Evolutionary conservation across 1,140 invertebrate species (phyloP), one percentile per base, ranked within the genome.

Genomic region (Pogonognathellus flavescens): DNA sequence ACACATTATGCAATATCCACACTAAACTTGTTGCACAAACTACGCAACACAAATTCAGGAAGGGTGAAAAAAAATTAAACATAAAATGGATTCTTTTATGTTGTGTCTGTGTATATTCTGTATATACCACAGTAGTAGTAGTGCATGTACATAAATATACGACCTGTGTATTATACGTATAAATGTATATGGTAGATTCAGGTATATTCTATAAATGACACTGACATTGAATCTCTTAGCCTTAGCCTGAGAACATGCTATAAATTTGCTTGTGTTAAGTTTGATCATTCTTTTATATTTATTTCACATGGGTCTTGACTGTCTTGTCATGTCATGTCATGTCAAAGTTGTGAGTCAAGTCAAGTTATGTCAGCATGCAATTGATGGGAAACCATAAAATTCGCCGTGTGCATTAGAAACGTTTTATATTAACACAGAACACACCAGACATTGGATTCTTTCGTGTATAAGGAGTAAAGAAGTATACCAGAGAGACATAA

Each of bases 271-370:
- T 41, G 16, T 72, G 11, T 16, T 72, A 72, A 50, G 4, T 72
- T 72, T 72, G 11, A 31, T 72, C 14, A 31, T 72, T 72, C 31
- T 72, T 72, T 72, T 72, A 72, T 72, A 72, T 72, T 16, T 31
- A 72, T 70, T 72, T 72, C 66, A 49, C 66, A 72, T 41, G 6
- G 70, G 70, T 76, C 70, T 76, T 76, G 70, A 76, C 70, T 76
- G 70, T 76, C 70, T 76, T 76, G 70, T 76, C 70, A 76, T 76
- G 70, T 76, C 70, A 76, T 76, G 70, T 76, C 70, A 50, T 49
- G 70, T 41, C 70, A 76, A 76, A 31, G 59, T 20, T 62, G 13
- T 20, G 18, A 18, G 59, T 62, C 16, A 2, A 50, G 5, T 76
- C 22, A n/a, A 49, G 31, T 76, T 50, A 76, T 25, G 25, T 66